Evolutionary conservation across 37 sponge, comb jelly and placozoan genomes (phyloP).

Genomic region (Hormiphora californensis): DNA sequence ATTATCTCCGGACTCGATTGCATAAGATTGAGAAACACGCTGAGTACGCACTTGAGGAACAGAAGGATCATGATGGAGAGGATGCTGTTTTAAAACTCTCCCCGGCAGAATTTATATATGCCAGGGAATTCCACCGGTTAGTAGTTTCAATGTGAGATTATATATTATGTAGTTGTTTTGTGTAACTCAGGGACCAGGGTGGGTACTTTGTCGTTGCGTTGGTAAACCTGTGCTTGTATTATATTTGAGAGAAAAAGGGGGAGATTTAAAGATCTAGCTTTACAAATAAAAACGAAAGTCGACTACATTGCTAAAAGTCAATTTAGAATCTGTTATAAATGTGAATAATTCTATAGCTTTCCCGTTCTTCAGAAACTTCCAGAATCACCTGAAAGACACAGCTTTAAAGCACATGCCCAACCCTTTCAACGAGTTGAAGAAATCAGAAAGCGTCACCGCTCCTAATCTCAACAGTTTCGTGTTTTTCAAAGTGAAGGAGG

Average conservation of each 20-base stretch:
- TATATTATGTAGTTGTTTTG: too few species aligned
- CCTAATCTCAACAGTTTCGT: conserved; percentile 41
- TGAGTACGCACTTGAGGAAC: neutral
- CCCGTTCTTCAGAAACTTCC: neutral
- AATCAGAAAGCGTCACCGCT: conserved; percentile 3
- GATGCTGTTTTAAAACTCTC: neutral
- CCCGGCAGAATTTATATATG: neutral
- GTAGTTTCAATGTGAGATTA: neutral
- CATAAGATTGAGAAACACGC: conserved; percentile 5
- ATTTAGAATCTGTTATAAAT: too few species aligned
- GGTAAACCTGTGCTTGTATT: too few species aligned
- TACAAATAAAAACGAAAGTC: neutral
- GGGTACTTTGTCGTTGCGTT: too few species aligned
- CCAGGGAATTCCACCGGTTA: conserved; percentile 18
- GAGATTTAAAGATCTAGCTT: neutral
- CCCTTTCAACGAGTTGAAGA: conserved; percentile 5
- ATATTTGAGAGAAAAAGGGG: too few species aligned
- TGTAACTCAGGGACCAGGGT: too few species aligned
- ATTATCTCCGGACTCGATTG: neutral
- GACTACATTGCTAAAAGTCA: neutral
- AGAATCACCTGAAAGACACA: neutral
- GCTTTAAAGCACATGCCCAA: conserved; percentile 44
- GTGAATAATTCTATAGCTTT: too few species aligned
- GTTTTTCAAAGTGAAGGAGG: conserved; percentile 50
- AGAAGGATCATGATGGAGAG: neutral